phyloP scores from a whole-genome alignment of 2,113 vertebrate genomes.

The Heterochromis multidens region DNA sequence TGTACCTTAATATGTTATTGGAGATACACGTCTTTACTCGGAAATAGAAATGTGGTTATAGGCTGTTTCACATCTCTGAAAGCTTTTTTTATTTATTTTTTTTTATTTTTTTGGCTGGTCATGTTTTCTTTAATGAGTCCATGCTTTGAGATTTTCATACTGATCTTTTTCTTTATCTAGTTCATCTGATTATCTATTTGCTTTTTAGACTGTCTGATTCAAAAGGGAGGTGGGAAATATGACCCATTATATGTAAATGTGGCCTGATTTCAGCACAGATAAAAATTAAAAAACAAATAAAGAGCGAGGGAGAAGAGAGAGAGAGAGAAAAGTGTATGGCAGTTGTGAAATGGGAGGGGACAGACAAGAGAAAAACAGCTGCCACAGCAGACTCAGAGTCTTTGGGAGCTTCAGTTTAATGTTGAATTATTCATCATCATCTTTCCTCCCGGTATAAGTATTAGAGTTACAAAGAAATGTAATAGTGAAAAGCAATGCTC shows the following conservation, averaged over 20 bases:
- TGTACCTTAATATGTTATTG: too few species aligned
- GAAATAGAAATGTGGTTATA: not conserved
- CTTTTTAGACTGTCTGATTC: not conserved
- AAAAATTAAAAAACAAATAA: not conserved
- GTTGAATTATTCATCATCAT: constrained; percentile 69
- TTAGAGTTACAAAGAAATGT: constrained; percentile 44
- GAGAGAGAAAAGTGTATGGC: not conserved
- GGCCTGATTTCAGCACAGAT: not conserved
- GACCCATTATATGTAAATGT: not conserved
- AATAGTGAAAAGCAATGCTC: constrained; percentile 38
- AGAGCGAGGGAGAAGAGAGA: not conserved
- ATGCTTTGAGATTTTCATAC: not conserved
- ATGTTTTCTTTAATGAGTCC: too few species aligned
- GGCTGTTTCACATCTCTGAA: not conserved
- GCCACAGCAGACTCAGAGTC: constrained; percentile 54
- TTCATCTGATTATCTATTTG: not conserved
- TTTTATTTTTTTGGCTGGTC: too few species aligned
- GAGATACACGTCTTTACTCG: too few species aligned
- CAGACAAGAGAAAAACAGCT: constrained; percentile 42
- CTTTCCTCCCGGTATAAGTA: constrained; percentile 29
- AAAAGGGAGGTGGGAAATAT: not conserved
- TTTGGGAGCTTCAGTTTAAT: constrained; percentile 29
- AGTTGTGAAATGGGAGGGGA: not conserved
- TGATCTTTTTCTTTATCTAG: not conserved
- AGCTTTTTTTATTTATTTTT: not conserved